Percentiles rank a stretch among this genome's conserved stretches.
phyloP scores from a whole-genome alignment of 1,140 invertebrate genomes.

The silkworm (Bombyx mori) region ASM3026992v2 NC_085122.1:9025501-9026000 shows the following conservation, averaged over 20 bases:
- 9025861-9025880: constrained; percentile 24
- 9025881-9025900: constrained; percentile 23
- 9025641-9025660: constrained; percentile 5
- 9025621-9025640: constrained; percentile 15
- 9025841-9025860: constrained; percentile 19
- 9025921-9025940: too few relatives aligned
- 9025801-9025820: background rate
- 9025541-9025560: constrained; percentile 13
- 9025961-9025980: too few relatives aligned
- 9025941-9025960: too few relatives aligned
- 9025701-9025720: too few relatives aligned
- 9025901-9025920: too few relatives aligned
- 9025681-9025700: constrained; percentile 33
- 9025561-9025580: background rate
- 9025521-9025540: constrained; percentile 11
- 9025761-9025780: constrained; percentile 32
- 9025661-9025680: constrained; percentile 25
- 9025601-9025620: constrained; percentile 1
- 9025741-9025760: constrained; percentile 44
- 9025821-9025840: constrained; percentile 21
- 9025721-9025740: too few relatives aligned
- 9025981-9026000: too few relatives aligned
- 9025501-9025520: constrained; percentile 17
- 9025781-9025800: constrained; percentile 42
- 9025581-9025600: constrained; percentile 11